Evolutionary conservation across 92 coral and sea anemone species (phyloP).

Genomic region (Blastomussa wellsi): DNA sequence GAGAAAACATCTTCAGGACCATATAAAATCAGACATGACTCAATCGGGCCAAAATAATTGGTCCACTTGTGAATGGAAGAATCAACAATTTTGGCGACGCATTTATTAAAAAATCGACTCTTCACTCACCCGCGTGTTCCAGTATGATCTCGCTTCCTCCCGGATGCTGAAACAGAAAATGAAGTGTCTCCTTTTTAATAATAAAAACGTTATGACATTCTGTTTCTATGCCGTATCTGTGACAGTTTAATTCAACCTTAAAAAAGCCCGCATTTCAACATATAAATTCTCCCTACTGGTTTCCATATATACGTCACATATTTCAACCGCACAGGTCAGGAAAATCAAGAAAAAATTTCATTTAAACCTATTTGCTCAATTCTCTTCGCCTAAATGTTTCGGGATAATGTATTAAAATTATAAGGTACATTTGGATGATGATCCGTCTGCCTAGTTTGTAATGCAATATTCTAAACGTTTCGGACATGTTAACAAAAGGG

Average conservation of each 20-base stretch:
- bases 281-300: background rate
- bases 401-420: background rate
- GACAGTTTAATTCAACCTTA: background rate
- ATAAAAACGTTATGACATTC: too few species aligned
- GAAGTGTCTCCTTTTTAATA: background rate
- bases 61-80: background rate
- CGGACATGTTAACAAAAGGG: background rate
- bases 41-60: too few species aligned
- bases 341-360: too few species aligned
- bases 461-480: too few species aligned
- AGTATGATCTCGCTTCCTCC: slow-evolving; percentile 59
- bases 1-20: too few species aligned
- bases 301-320: too few species aligned
- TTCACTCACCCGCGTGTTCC: slow-evolving; percentile 48
- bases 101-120: background rate
- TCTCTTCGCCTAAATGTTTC: background rate
- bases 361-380: too few species aligned
- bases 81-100: background rate
- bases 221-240: too few species aligned
- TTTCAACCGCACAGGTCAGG: too few species aligned
- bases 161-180: slow-evolving; percentile 37
- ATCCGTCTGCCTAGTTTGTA: background rate
- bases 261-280: background rate
- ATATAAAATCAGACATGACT: too few species aligned
- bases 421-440: background rate